These are phyloP conservation scores for Leptura quadrifasciata DNA, from an alignment of 2,888 invertebrate genomes.

Conservation along the genomic window DNA sequence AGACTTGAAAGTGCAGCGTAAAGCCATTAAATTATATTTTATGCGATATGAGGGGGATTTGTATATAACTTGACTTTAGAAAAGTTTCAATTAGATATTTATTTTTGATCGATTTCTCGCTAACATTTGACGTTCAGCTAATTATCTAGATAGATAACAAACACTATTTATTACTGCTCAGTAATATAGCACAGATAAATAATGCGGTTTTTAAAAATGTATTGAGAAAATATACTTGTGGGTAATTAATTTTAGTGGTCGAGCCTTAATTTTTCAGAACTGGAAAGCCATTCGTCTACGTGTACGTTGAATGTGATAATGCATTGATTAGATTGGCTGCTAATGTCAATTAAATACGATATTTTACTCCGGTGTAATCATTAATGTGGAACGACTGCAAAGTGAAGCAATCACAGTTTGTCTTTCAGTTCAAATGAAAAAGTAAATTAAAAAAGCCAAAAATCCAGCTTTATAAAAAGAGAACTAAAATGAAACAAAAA, in stretches of 20 bases:
- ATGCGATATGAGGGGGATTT: not conserved
- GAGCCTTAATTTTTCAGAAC: too few relatives aligned
- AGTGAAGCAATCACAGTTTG: not conserved
- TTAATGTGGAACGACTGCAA: not conserved
- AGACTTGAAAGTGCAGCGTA: not conserved
- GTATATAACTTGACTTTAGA: not conserved
- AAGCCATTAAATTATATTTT: not conserved
- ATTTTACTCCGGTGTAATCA: not conserved
- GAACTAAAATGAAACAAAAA: too few relatives aligned
- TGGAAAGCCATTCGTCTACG: too few relatives aligned
- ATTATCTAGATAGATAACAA: not conserved
- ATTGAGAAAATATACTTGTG: too few relatives aligned
- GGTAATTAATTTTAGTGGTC: too few relatives aligned
- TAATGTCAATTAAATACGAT: not conserved
- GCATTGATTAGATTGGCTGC: too few relatives aligned
- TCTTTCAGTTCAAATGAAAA: not conserved
- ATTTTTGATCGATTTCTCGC: constrained; percentile 19
- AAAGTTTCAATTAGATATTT: not conserved
- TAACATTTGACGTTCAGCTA: constrained; percentile 4
- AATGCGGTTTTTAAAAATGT: too few relatives aligned
- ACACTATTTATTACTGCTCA: not conserved
- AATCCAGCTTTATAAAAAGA: too few relatives aligned
- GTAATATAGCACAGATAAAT: too few relatives aligned
- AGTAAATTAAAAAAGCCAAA: not conserved
- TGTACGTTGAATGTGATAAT: too few relatives aligned